phyloP scores from a whole-genome alignment of 1,140 invertebrate genomes.

The Penaeus indicus region DNA sequence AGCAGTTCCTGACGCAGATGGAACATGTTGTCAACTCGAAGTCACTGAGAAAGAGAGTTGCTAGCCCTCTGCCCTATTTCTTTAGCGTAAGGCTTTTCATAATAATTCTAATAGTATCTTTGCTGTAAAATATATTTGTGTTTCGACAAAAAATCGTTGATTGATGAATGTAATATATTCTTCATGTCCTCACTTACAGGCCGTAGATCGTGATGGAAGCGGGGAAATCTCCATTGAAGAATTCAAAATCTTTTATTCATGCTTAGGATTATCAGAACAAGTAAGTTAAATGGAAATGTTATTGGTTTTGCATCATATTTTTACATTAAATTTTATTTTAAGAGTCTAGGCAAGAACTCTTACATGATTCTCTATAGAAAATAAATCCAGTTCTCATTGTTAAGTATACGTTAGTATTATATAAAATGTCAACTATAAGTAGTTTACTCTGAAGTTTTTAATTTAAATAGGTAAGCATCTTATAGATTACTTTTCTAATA shows the following conservation, averaged over 20 bases:
- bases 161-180: constrained; percentile 1
- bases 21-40: constrained; percentile 84
- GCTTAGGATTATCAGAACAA: constrained; percentile 80
- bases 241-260: constrained; percentile 85
- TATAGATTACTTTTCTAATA: no score
- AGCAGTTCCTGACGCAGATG: constrained; percentile 85
- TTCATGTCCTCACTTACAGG: constrained; percentile 72
- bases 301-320: background rate
- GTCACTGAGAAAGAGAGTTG: constrained; percentile 79
- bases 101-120: background rate
- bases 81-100: constrained; percentile 77
- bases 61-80: constrained; percentile 82
- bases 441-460: no score
- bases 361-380: no score
- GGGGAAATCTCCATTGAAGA: constrained; percentile 84
- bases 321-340: background rate
- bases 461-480: no score
- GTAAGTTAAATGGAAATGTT: constrained; percentile 69
- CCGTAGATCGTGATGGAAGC: constrained; percentile 83
- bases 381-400: no score
- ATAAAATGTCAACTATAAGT: no score
- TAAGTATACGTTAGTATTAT: no score
- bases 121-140: background rate
- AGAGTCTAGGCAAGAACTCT: background rate
- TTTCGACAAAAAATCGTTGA: no score